A percentile compares a stretch with the other conserved stretches of the same genome.
Conservation (phyloP, 2,113 vertebrate genomes). For the Cricetomys ansorgei region DNA sequence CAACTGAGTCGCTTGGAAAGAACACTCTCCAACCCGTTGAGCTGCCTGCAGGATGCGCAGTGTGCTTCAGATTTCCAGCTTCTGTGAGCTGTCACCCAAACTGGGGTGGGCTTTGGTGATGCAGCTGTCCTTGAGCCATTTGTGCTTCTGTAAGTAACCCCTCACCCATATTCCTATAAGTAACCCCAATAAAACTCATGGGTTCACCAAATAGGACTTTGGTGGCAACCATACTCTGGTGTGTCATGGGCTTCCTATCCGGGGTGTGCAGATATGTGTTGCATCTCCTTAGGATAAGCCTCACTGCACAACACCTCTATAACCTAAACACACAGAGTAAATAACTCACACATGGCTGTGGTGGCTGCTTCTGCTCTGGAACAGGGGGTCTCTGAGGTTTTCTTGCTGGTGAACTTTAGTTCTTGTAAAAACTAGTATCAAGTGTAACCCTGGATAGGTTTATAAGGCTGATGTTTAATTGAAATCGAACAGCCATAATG, state of each 20-base stretch:
- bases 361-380: too few species aligned
- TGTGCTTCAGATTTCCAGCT: not conserved
- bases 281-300: not conserved
- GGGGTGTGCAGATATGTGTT: not conserved
- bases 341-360: not conserved
- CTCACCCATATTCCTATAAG: not conserved
- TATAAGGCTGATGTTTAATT: not conserved
- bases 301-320: not conserved
- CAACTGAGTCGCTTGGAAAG: not conserved
- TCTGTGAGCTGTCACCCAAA: not conserved
- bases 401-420: not conserved
- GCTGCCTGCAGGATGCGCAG: not conserved
- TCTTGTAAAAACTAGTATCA: not conserved
- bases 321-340: not conserved
- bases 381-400: not conserved
- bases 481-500: not conserved
- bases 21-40: not conserved
- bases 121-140: not conserved
- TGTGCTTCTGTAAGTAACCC: not conserved
- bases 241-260: not conserved
- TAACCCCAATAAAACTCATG: not conserved
- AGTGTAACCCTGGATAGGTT: not conserved
- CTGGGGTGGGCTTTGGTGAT: not conserved
- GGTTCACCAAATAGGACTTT: not conserved
- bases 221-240: not conserved